Evolutionary conservation across 2,888 invertebrate genomes (phyloP).

Genomic region (Ariolimax columbianus): DNA sequence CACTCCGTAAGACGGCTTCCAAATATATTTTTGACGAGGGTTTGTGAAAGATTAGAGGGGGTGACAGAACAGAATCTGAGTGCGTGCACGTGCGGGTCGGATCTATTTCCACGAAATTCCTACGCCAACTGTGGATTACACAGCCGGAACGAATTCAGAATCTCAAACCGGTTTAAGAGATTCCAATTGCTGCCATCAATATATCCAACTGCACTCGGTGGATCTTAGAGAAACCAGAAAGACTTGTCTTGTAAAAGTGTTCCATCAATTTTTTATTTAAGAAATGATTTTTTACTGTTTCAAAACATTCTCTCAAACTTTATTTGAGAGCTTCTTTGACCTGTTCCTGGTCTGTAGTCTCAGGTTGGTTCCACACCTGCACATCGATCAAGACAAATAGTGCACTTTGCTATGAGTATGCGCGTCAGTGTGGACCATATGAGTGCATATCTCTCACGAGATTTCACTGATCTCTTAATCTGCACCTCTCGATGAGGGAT

Average conservation of each 20-base stretch:
- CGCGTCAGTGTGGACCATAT: too few relatives aligned
- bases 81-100: constrained; percentile 41
- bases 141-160: constrained; percentile 21
- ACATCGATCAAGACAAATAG: too few relatives aligned
- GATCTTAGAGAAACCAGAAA: neutral
- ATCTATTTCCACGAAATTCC: constrained; percentile 40
- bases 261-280: neutral
- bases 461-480: too few relatives aligned
- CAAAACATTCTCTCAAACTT: neutral
- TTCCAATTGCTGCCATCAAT: constrained; percentile 29
- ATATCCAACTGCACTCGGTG: neutral
- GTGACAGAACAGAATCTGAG: constrained; percentile 37
- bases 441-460: too few relatives aligned
- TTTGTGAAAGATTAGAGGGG: constrained; percentile 26
- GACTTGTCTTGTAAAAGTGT: neutral
- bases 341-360: neutral
- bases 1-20: neutral
- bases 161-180: neutral
- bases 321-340: neutral
- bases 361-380: neutral
- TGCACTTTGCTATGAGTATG: too few relatives aligned
- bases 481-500: too few relatives aligned
- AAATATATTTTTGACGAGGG: neutral
- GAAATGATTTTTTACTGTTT: neutral
- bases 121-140: constrained; percentile 33